Evolutionary conservation across 1,140 invertebrate genomes (phyloP).

Genomic region (Gryon sp.): DNA sequence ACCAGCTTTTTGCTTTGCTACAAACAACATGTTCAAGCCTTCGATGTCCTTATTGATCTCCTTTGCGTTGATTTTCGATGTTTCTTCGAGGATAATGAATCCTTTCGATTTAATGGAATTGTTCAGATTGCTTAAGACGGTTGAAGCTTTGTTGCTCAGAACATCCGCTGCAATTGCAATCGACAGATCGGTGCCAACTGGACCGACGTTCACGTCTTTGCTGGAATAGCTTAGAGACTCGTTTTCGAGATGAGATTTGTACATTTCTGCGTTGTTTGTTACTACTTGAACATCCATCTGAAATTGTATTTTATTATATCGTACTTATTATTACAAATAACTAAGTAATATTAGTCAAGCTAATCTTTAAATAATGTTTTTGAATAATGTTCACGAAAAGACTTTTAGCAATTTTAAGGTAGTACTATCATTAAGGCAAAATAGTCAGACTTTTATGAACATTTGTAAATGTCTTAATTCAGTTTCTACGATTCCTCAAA

Average conservation of each 20-base stretch:
- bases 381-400: too few relatives aligned
- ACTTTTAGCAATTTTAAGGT: too few relatives aligned
- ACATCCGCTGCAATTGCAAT: constrained; percentile 83
- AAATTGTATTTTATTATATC: too few relatives aligned
- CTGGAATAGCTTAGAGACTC: constrained; percentile 80
- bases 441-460: too few relatives aligned
- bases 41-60: constrained; percentile 67
- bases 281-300: constrained; percentile 74
- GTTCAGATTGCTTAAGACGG: constrained; percentile 81
- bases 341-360: too few relatives aligned
- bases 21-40: constrained; percentile 77
- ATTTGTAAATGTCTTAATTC: too few relatives aligned
- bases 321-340: too few relatives aligned
- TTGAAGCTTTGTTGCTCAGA: constrained; percentile 72
- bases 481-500: too few relatives aligned
- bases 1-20: constrained; percentile 81
- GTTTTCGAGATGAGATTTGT: constrained; percentile 78
- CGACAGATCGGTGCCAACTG: constrained; percentile 84
- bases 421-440: too few relatives aligned
- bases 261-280: constrained; percentile 72
- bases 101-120: constrained; percentile 85
- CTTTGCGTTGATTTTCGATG: constrained; percentile 79
- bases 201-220: constrained; percentile 79
- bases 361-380: too few relatives aligned
- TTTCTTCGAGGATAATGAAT: constrained; percentile 89